Conservation (phyloP, 2,113 vertebrate genomes). For the Ahaetulla prasina region DNA sequence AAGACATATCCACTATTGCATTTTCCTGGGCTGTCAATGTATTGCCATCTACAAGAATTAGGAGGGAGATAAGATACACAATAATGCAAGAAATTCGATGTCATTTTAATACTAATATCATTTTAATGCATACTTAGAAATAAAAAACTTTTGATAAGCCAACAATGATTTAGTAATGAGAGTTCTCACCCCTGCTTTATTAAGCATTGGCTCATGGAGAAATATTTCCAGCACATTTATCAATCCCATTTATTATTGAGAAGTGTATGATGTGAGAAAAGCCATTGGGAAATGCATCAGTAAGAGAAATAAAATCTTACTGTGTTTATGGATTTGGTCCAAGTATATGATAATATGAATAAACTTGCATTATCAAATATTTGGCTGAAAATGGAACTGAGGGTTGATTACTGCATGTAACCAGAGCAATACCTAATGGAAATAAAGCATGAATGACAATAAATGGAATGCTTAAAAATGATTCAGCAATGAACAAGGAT, state of each 20-base stretch:
- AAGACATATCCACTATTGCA: neutral
- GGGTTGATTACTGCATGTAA: neutral
- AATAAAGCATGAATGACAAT: neutral
- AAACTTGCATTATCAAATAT: neutral
- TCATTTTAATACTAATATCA: neutral
- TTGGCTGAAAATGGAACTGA: neutral
- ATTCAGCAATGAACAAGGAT: neutral
- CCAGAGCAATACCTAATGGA: neutral
- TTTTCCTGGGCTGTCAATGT: neutral
- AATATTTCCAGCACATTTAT: neutral
- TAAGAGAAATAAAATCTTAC: neutral
- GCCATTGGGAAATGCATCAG: neutral
- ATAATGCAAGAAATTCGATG: neutral
- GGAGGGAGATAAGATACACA: neutral
- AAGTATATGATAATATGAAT: neutral
- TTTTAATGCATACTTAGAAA: neutral
- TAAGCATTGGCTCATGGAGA: neutral
- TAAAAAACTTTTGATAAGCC: neutral
- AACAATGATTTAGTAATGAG: neutral
- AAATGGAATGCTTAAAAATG: neutral
- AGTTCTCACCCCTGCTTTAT: neutral
- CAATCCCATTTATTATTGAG: neutral
- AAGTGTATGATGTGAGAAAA: neutral
- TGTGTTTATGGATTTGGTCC: neutral
- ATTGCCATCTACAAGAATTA: neutral